Evolutionary conservation across 2,888 invertebrate species (phyloP).

Genomic region (Tenodera sinensis): DNA sequence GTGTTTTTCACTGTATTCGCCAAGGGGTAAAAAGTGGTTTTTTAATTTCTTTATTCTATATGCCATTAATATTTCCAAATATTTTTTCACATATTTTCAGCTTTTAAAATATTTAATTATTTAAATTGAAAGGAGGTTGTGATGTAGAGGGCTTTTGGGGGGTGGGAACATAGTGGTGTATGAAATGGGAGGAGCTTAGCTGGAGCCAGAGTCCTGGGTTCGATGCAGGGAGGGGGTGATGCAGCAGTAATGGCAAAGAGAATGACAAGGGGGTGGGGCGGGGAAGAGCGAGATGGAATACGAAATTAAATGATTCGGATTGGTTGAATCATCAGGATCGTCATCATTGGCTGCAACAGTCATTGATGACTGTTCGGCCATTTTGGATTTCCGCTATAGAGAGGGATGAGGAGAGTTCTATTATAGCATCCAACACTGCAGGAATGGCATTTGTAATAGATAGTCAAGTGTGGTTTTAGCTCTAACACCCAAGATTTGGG

Average conservation of each 20-base stretch:
- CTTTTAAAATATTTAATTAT: conserved; percentile 14
- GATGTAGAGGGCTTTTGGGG: neutral
- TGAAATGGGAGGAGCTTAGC: conserved; percentile 6
- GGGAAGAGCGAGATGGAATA: neutral
- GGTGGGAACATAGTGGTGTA: neutral
- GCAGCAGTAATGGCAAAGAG: neutral
- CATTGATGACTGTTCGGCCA: conserved; percentile 23
- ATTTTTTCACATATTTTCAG: neutral
- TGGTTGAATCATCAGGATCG: conserved; percentile 18
- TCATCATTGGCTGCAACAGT: conserved; percentile 18
- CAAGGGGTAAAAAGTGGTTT: neutral
- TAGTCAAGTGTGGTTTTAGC: neutral
- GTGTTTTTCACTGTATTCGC: neutral
- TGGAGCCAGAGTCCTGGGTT: neutral
- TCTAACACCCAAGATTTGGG: neutral
- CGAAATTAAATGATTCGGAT: conserved; percentile 22
- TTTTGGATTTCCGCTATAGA: conserved; percentile 4
- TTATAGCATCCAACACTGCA: neutral
- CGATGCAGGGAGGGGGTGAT: neutral
- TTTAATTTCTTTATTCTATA: neutral
- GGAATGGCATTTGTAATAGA: neutral
- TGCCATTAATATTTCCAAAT: neutral
- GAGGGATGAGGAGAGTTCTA: neutral
- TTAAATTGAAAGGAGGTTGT: neutral
- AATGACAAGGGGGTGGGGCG: neutral